These are phyloP conservation scores for Microtus obscurus DNA, from an alignment of 2,797 vertebrate genomes.

Conservation along the genomic window DNA sequence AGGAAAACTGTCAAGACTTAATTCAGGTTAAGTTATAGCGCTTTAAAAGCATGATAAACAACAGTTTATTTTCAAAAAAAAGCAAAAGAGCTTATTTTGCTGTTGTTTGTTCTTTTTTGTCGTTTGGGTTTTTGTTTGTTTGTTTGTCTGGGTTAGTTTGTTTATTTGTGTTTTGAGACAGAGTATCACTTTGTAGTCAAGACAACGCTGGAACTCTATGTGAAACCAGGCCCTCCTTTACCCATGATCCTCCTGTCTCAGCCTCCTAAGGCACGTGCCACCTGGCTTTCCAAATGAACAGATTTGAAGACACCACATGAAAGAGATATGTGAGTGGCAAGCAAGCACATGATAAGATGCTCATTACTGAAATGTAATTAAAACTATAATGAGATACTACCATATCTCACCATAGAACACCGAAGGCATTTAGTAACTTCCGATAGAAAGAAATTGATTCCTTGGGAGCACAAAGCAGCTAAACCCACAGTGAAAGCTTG, in stretches of 20 bases:
- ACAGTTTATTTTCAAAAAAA: slow-evolving; percentile 38
- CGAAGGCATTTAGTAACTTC: not conserved
- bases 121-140: not conserved
- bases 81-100: not conserved
- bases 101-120: not conserved
- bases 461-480: not conserved
- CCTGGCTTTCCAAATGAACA: not conserved
- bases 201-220: not conserved
- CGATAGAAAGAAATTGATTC: not conserved
- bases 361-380: slow-evolving; percentile 45
- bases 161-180: not conserved
- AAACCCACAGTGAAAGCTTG: not conserved
- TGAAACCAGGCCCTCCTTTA: not conserved
- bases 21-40: slow-evolving; percentile 9
- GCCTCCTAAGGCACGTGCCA: not conserved
- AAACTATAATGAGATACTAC: not conserved
- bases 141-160: not conserved
- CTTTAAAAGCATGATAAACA: slow-evolving; percentile 12
- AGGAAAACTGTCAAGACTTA: not conserved
- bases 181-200: not conserved
- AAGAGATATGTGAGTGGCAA: not conserved
- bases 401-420: not conserved
- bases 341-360: not conserved
- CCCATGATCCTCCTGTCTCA: not conserved
- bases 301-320: slow-evolving; percentile 22